Evolutionary conservation across 2,797 vertebrate species (phyloP), one percentile per base, ranked within the genome.

Genomic region (Caiman crocodilus): DNA sequence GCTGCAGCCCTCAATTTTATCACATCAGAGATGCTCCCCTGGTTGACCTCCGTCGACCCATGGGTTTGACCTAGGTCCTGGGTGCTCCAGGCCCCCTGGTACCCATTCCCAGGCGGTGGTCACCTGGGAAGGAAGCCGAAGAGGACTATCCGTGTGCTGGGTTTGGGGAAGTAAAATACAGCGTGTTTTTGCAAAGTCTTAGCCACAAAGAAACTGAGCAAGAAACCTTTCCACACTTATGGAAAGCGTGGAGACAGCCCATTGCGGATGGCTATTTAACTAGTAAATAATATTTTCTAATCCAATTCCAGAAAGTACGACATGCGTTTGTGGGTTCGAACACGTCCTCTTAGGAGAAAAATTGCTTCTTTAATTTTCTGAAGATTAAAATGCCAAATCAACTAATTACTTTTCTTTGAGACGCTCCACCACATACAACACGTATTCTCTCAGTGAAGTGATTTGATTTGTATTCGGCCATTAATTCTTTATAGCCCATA

Each of bases 311-410:
- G 85, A 91, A 88, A 82, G 60, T 28, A 14, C 79, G 88, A 79
- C 81, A 18, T 85, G 86, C 86, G 25, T 79, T 88, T 75, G 35
- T 86, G 81, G 92, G 79, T 94, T 97, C 75, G 80, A 88, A 84
- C 59, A 77, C 50, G 86, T 93, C 90, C 85, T 96, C 85, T 88
- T 89, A 77, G 86, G 64, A 88, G 88, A 91, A 96, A 93, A 93
- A 83, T n/a, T 75, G 94, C 76, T 89, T 35, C 90, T 97, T 94
- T 94, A 91, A 94, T 97, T 97, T 97, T 96, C 93, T 90, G 79
- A 69, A 95, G 90, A 92, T 97, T 96, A 94, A 96, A 97, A 96
- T 95, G 84, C 95, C 88, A 90, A 93, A 95, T 95, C 93, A 94
- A 85, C 95, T 96, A 94, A 95, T 94, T 96, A 91, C 83, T 92